These are phyloP conservation scores for Notarius quadriscutis DNA, from an alignment of 2,113 vertebrate genomes.

Conservation along the genomic window DNA sequence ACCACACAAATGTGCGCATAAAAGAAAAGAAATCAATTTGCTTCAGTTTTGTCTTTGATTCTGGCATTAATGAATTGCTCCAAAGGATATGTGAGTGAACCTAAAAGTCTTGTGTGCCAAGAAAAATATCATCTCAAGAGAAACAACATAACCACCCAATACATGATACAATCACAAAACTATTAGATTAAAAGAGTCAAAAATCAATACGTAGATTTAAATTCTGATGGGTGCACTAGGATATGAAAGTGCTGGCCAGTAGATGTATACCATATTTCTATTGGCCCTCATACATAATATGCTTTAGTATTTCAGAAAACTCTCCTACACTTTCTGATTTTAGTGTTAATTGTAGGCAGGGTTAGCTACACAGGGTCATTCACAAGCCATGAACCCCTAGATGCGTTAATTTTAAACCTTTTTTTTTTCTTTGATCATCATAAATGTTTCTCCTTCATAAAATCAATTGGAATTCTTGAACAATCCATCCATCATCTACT, in stretches of 20 bases:
- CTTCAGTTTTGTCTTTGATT: not conserved
- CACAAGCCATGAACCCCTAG: not conserved
- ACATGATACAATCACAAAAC: not conserved
- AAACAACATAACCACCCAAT: not conserved
- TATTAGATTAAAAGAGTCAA: conserved; percentile 21
- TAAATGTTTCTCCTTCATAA: not conserved
- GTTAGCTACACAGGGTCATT: not conserved
- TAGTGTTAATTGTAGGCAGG: not conserved
- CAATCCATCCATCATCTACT: too few species aligned
- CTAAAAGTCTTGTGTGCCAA: not conserved
- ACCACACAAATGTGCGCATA: conserved; percentile 5
- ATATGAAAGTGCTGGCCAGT: not conserved
- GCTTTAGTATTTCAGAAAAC: not conserved
- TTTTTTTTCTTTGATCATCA: not conserved
- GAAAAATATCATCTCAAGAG: not conserved
- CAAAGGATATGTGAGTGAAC: not conserved
- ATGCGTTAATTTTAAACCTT: not conserved
- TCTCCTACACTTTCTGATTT: not conserved
- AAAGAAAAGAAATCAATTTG: conserved; percentile 25
- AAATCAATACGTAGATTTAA: conserved; percentile 22
- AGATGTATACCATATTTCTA: not conserved
- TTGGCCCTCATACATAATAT: not conserved
- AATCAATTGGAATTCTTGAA: not conserved
- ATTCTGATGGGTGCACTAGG: not conserved
- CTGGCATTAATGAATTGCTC: conserved; percentile 7